Conservation (phyloP, 2,113 vertebrate species). For the Eudyptes chrysolophus region DNA sequence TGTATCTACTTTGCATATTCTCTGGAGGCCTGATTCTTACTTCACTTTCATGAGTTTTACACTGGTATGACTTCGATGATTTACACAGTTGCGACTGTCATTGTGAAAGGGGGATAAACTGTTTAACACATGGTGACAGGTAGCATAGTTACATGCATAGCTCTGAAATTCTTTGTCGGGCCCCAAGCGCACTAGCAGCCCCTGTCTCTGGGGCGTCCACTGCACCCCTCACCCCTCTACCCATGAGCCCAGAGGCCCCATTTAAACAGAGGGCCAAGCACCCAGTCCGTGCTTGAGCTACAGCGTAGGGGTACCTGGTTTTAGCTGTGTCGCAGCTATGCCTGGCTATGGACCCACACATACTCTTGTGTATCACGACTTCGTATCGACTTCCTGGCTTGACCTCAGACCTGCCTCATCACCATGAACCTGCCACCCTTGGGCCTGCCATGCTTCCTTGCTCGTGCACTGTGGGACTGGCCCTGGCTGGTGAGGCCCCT, state of each 20-base stretch:
- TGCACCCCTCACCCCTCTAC: too few species aligned
- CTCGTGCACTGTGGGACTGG: background rate
- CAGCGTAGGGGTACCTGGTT: too few species aligned
- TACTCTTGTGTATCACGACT: background rate
- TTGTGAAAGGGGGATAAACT: background rate
- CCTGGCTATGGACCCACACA: background rate
- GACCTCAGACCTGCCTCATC: background rate
- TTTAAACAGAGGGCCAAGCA: too few species aligned
- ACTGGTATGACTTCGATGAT: background rate
- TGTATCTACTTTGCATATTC: background rate
- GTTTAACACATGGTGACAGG: background rate
- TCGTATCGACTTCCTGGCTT: too few species aligned
- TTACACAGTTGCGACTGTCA: background rate
- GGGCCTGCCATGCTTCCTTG: background rate
- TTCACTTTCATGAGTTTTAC: background rate
- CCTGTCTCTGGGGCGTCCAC: background rate
- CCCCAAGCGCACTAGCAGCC: background rate
- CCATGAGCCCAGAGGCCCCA: background rate
- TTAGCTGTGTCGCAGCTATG: too few species aligned
- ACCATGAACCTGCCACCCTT: accelerated
- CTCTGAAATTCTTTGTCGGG: background rate
- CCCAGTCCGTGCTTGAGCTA: background rate
- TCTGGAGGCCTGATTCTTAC: background rate
- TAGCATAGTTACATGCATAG: too few species aligned
- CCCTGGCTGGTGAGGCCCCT: background rate